A percentile compares a stretch with the other conserved stretches of the same genome.
Evolutionary conservation across 1,140 invertebrate species (phyloP).

Genomic region (Lepidurus couesii): DNA sequence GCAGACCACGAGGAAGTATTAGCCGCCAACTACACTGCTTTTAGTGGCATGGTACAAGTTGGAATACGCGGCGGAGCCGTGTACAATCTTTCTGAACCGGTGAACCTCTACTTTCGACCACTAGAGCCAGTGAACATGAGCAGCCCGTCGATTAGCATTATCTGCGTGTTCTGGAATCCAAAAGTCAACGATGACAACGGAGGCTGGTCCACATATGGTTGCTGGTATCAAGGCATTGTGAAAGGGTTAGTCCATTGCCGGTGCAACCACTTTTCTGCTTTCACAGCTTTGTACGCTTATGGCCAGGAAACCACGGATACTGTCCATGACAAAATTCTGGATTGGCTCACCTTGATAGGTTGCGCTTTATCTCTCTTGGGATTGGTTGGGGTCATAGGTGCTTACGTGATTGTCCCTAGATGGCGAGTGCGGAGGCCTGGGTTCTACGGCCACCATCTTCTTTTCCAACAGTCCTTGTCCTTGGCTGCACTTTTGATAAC

Average conservation of each 20-base stretch:
- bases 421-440: constrained; percentile 36
- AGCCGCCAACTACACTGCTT: too few species aligned
- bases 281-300: constrained; percentile 39
- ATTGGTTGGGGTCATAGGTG: constrained; percentile 38
- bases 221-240: constrained; percentile 32
- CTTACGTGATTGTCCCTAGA: constrained; percentile 39
- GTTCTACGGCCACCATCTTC: constrained; percentile 37
- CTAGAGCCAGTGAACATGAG: background rate
- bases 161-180: constrained; percentile 39
- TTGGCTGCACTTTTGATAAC: constrained; percentile 37
- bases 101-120: background rate
- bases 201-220: constrained; percentile 39
- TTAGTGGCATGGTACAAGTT: too few species aligned
- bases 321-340: constrained; percentile 35
- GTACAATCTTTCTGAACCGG: background rate
- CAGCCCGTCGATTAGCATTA: background rate
- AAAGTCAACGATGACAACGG: constrained; percentile 32
- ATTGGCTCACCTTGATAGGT: constrained; percentile 39
- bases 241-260: constrained; percentile 35
- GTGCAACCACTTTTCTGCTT: constrained; percentile 39
- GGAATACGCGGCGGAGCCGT: too few species aligned
- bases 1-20: background rate
- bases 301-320: constrained; percentile 24
- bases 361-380: constrained; percentile 39
- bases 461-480: constrained; percentile 39